Base-by-base conservation (phyloP, 2,113 vertebrate genomes). In the Candoia aspera region DNA sequence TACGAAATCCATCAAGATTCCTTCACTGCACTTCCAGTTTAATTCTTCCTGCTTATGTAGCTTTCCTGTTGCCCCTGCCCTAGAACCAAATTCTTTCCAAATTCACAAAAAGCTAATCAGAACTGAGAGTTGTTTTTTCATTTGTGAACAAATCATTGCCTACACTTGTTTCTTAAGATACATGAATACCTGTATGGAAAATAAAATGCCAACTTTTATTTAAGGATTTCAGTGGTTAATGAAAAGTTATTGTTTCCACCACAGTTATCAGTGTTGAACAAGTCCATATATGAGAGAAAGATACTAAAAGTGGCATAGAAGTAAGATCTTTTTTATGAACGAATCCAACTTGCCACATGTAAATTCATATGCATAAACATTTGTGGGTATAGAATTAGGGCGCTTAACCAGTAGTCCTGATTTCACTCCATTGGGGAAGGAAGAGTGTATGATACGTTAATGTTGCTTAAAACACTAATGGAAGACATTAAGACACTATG, bases 161-260 rank as follows among this genome's bases (percentile, higher is more conserved):
- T 62, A 29, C 9, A 53, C 57, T 89, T n/a, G 62, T 64, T 89
- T 85, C 83, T 91, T 33, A 87, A 73, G 23, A 37, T 54, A 73
- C 5, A n/a, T 64, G 68, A 26, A 29, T 26, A 29, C 24, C 23
- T 84, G 26, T 79, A 53, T 12, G 12, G 57, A 84, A 89, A 92
- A 86, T 84, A 86, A 49, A 64, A n/a, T 89, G 62, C 88, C 64
- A 58, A 17, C 29, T 57, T 60, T 68, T 91, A 24, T 79, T 73
- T 91, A 86, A 24, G 0, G 57, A 84, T 59, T 24, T 1, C n/a
- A 49, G 19, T 89, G 94, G 90, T 55, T 29, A 46, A 85, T 68
- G 60, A 54, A 93, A 91, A 93, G 94, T 94, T 90, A 91, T 0
- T 89, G 93, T 95, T 96, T 95, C 95, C 91, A 94, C 93, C 93